Evolutionary conservation across 1,140 invertebrate genomes (phyloP), one percentile per base, ranked within the genome.

Genomic region (Drosophila funebris): DNA sequence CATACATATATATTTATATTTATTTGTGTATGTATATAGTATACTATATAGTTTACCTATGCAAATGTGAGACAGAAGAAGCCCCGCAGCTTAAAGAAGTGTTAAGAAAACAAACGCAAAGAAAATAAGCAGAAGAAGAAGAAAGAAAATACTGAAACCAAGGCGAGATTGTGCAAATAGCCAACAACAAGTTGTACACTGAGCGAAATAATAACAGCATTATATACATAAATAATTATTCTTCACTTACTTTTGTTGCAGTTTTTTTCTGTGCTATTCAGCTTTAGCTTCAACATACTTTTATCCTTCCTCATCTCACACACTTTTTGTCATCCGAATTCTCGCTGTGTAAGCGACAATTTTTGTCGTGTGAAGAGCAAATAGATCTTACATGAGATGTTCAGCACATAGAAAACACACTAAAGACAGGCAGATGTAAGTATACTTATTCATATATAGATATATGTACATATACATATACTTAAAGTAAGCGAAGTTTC

Each of bases 301-400:
- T 20, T 39, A 36, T 63, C 33, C 9, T 24, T 4, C 5, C 39
- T 36, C 4, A 1, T 39, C 39, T 27, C 29, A n/a, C 52, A 13
- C 18, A 14, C 18, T 54, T 11, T 18, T 44, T 36, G 11, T 36
- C 33, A 36, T 11, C 4, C 2, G n/a, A 36, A 36, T 68, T 85
- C 62, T 63, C 64, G 50, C 73, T 53, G 69, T 77, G 74, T 87
- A 85, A 56, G 64, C 68, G 57, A 81, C 53, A 87, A 87, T 58
- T 87, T 77, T 78, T 58, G 53, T 61, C 81, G 83, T 87, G 81
- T 87, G 82, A 85, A 85, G 81, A 62, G 78, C 63, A 87, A 85
- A 82, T 50, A 81, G 37, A 62, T 70, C 39, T 69, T 50, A 70
- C 31, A 56, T 9, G 53, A 57, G 29, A 66, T 66, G 27, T 57